phyloP scores from a whole-genome alignment of 2,113 vertebrate species.

The Ondatra zibethicus region DNA sequence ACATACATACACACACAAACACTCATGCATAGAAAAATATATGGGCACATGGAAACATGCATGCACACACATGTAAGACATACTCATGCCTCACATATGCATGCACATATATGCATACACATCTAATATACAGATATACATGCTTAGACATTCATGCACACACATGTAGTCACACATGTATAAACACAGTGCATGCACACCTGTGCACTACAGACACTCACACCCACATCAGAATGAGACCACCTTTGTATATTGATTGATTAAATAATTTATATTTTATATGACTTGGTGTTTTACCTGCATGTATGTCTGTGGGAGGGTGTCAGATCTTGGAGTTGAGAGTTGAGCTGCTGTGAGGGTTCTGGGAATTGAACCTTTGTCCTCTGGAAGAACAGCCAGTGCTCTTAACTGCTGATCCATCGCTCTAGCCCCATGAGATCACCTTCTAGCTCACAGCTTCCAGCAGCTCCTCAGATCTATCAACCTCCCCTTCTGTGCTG shows the following conservation, averaged over 20 bases:
- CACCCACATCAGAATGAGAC: background rate
- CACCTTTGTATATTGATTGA: background rate
- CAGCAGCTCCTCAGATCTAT: background rate
- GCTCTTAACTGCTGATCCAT: background rate
- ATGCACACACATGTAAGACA: background rate
- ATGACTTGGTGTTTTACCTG: background rate
- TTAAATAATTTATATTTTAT: background rate
- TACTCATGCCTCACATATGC: background rate
- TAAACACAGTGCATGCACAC: background rate
- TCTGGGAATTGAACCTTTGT: background rate
- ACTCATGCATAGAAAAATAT: background rate
- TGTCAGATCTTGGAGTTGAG: background rate
- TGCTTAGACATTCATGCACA: no score
- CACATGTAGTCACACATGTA: no score
- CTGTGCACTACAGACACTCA: background rate
- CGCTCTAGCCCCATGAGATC: background rate
- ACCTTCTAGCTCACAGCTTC: constrained; percentile 2
- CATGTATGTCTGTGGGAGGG: background rate
- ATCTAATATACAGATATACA: background rate
- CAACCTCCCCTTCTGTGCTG: background rate
- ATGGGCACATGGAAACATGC: background rate
- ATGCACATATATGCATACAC: background rate
- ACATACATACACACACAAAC: background rate
- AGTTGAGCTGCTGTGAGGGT: background rate
- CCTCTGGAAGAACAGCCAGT: background rate